Evolutionary conservation across 2,888 invertebrate genomes (phyloP), one percentile per base, ranked within the genome.

Genomic region (Crocallis elinguaria): DNA sequence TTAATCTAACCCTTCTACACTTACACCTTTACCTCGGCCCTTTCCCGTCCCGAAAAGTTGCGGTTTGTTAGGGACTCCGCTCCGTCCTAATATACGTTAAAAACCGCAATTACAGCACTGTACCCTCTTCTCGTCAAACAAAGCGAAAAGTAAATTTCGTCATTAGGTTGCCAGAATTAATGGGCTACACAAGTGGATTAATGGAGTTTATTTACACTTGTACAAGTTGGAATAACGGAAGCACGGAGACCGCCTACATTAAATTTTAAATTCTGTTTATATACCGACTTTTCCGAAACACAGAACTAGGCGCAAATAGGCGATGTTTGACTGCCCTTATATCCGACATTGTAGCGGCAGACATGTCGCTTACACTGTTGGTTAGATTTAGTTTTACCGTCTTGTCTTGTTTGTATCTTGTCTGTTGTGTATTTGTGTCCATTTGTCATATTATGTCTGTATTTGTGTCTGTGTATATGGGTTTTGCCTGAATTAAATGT

Each of bases 101-200:
- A 65, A 66, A 66, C 67, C 67, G 52, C 64, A 69, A 67, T 73
- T 73, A 68, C 67, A 66, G 39, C 42, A 36, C 27, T 35, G 29
- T 37, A 42, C 39, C 33, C 39, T 39, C 32, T 11, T 16, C 29
- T 49, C 43, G 55, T 45, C 38, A 49, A 42, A 60, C 25, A 57
- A 54, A 56, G 43, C 37, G 41, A 27, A n/a, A 35, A 49, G 52
- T 52, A 52, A 44, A 39, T 49, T 55, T 49, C 19, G 17, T 23
- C 41, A 57, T 57, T 57, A 39, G 8, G 46, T 38, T 51, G 44
- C 39, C 36, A 43, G 41, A 32, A 58, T 39, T 57, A 37, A 57
- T 43, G 37, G 27, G 21, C 27, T 36, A 32, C 25, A 29, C 16
- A 23, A 29, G 17, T 35, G 25, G 21, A 35, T 44, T 44, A 44